These are phyloP conservation scores for Drosophila anomelani DNA, from an alignment of 2,888 invertebrate species.

Conservation along the genomic window DNA sequence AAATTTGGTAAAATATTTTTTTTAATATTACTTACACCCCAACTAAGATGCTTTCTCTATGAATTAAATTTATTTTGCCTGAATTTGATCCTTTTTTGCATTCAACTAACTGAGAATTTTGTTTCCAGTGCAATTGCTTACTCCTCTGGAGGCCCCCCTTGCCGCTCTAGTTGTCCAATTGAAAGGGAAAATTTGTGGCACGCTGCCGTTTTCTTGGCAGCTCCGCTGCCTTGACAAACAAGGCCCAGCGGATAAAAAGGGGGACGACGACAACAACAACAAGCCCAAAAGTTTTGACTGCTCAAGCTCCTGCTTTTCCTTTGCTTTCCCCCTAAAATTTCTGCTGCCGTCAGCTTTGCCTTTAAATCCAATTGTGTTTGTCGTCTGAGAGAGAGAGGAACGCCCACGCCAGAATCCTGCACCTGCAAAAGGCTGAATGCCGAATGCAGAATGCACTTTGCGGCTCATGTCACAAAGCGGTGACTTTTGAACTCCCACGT, in stretches of 20 bases:
- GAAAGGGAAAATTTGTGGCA: constrained; percentile 66
- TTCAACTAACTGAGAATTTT: not conserved
- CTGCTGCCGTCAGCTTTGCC: constrained; percentile 12
- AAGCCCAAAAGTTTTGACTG: constrained; percentile 63
- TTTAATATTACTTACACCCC: not conserved
- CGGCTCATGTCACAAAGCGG: constrained; percentile 54
- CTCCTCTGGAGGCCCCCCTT: constrained; percentile 6
- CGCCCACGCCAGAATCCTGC: constrained; percentile 64
- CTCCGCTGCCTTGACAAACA: constrained; percentile 58
- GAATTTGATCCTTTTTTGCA: not conserved
- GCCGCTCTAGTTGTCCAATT: constrained; percentile 70
- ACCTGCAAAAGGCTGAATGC: constrained; percentile 52
- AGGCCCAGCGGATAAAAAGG: constrained; percentile 46
- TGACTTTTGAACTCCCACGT: constrained; percentile 44
- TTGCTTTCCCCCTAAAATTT: not conserved
- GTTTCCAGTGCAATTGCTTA: constrained; percentile 11
- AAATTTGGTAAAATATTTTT: no score
- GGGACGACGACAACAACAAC: constrained; percentile 6
- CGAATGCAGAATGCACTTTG: constrained; percentile 50
- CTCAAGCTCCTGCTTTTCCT: constrained; percentile 29
- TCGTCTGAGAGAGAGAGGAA: constrained; percentile 48
- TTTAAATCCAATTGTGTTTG: constrained; percentile 51
- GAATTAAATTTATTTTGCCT: not conserved
- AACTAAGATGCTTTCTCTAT: not conserved
- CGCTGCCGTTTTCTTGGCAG: constrained; percentile 67